A percentile compares a stretch with the other conserved stretches of the same genome.
Evolutionary conservation across 2,888 invertebrate species (phyloP).

Genomic region (Dioctria rufipes): DNA sequence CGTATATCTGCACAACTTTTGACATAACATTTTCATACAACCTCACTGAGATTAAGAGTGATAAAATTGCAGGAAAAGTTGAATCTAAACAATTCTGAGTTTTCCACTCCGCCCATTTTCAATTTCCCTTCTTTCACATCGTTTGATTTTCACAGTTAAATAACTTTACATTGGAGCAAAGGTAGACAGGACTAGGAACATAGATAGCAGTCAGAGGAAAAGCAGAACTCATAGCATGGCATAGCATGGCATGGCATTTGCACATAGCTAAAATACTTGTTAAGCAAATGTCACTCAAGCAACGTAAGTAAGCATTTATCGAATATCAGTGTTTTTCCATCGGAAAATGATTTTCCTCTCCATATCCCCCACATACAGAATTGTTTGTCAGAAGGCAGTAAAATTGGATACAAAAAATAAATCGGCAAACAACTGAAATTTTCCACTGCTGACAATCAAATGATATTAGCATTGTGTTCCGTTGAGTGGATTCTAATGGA

Average conservation of each 20-base stretch:
- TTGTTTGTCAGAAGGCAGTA: neutral
- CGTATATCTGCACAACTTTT: too few relatives aligned
- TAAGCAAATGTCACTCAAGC: neutral
- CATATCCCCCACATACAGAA: too few relatives aligned
- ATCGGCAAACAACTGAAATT: slow-evolving; percentile 22
- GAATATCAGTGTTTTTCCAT: slow-evolving; percentile 1
- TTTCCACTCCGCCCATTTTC: neutral
- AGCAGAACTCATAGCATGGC: too few relatives aligned
- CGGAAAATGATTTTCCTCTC: neutral
- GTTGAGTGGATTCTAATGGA: slow-evolving; percentile 26
- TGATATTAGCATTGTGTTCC: slow-evolving; percentile 21
- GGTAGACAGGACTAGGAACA: neutral
- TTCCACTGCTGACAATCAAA: neutral
- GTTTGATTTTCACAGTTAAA: slow-evolving; percentile 34
- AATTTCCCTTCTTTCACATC: slow-evolving; percentile 35
- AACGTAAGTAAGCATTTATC: neutral
- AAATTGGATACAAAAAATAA: slow-evolving; percentile 13
- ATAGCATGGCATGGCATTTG: too few relatives aligned
- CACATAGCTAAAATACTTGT: neutral
- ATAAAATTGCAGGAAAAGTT: too few relatives aligned
- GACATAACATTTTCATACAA: too few relatives aligned
- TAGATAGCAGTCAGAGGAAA: neutral
- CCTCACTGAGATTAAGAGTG: too few relatives aligned
- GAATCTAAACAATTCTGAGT: too few relatives aligned
- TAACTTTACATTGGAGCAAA: slow-evolving; percentile 28